Conservation (phyloP, 1,140 invertebrate species). For the Scaptodrosophila lebanonensis region DNA sequence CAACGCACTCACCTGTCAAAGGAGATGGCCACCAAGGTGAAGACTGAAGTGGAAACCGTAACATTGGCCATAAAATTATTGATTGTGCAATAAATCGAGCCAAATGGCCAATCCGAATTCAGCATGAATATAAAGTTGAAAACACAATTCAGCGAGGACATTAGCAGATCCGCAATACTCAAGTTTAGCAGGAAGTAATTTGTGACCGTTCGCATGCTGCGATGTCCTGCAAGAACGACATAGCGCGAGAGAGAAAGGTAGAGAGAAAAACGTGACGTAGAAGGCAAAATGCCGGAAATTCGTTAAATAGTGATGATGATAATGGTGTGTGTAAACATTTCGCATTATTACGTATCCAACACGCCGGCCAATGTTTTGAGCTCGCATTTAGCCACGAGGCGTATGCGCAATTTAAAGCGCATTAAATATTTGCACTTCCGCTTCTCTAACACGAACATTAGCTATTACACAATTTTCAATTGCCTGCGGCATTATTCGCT, state of each 20-base stretch:
- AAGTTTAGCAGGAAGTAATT: conserved; percentile 98
- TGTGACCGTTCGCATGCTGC: conserved; percentile 95
- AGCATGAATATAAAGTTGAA: conserved; percentile 96
- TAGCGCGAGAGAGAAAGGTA: conserved; percentile 7
- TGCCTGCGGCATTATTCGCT: too few relatives aligned
- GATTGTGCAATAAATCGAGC: conserved; percentile 88
- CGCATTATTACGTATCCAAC: neutral
- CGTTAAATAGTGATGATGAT: neutral
- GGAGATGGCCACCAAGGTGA: conserved; percentile 90
- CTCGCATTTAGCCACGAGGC: conserved; percentile 10
- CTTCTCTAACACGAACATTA: too few relatives aligned
- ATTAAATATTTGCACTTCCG: too few relatives aligned
- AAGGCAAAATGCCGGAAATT: conserved; percentile 40
- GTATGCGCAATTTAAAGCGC: conserved; percentile 29
- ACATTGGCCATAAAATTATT: conserved; percentile 93
- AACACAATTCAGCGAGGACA: conserved; percentile 93
- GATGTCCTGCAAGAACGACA: conserved; percentile 80
- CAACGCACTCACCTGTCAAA: conserved; percentile 85
- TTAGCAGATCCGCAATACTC: conserved; percentile 93
- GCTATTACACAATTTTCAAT: too few relatives aligned
- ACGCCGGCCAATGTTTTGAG: conserved; percentile 6
- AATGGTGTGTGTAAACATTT: neutral
- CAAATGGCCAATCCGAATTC: conserved; percentile 91
- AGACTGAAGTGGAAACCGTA: conserved; percentile 92
- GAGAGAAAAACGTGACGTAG: conserved; percentile 30